A percentile compares a stretch with the other conserved stretches of the same genome.
phyloP scores from a whole-genome alignment of 2,797 vertebrate species.

The Sebastes iracundus region DNA sequence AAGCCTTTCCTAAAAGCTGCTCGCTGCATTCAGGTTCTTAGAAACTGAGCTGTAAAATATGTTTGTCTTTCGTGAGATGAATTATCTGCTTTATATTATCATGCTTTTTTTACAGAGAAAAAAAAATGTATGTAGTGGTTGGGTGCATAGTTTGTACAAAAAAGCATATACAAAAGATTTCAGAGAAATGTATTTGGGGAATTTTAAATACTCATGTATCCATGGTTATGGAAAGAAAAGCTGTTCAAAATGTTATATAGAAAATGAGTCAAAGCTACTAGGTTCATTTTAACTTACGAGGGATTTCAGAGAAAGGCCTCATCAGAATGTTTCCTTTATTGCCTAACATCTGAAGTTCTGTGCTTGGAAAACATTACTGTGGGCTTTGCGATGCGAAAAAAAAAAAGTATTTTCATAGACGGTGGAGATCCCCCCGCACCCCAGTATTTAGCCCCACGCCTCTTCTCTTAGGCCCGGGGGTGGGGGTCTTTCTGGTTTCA shows the following conservation, averaged over 20 bases:
- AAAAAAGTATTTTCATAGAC: slow-evolving; percentile 37
- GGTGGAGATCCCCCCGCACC: slow-evolving; percentile 68
- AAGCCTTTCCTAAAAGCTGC: slow-evolving; percentile 42
- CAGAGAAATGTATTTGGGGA: neutral
- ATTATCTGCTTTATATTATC: neutral
- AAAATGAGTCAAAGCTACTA: slow-evolving; percentile 37
- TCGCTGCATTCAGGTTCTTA: slow-evolving; percentile 1
- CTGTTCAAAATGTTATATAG: neutral
- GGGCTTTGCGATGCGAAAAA: slow-evolving; percentile 26
- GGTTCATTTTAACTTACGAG: neutral
- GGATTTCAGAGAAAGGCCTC: slow-evolving; percentile 24
- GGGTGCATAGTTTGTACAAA: neutral
- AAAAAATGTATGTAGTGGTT: neutral
- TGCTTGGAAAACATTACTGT: slow-evolving; percentile 69
- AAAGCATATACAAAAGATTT: neutral
- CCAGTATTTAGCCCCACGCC: slow-evolving; percentile 46
- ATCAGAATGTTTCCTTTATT: slow-evolving; percentile 51
- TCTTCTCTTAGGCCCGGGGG: slow-evolving; percentile 30
- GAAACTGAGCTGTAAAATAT: slow-evolving; percentile 18
- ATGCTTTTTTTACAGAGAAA: neutral
- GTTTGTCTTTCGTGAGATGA: neutral
- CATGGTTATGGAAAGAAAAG: neutral
- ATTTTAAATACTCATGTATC: neutral
- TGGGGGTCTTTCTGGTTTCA: slow-evolving; percentile 70
- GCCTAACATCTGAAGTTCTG: slow-evolving; percentile 51